Base-by-base conservation (phyloP, 2,888 invertebrate species). In the Tetrapedia diversipes region DNA sequence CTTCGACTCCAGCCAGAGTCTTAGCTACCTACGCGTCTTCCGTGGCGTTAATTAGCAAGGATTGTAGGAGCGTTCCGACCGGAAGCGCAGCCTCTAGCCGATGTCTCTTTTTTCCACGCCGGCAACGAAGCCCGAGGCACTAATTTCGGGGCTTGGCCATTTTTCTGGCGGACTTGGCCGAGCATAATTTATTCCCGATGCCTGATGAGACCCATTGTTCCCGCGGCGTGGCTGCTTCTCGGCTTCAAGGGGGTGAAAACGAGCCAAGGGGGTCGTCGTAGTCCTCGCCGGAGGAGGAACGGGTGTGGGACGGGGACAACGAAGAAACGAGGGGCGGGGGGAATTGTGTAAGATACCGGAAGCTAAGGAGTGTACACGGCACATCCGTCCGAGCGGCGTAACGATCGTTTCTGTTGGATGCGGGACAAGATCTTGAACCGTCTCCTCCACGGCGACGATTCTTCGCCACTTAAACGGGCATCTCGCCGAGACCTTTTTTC, bases 111-210 rank as follows among this genome's bases (percentile, higher is more conserved):
- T n/a, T 27, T 43, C 24, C 45, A n/a, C 49, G 37, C 34, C 16
- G 1, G 24, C 32, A 4, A 32, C 19, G 51, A 56, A 39, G n/a
- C n/a, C 14, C 7, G 61, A 19, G 67, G 66, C 80, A 72, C 78
- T 77, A 80, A 81, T 84, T 84, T 80, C 78, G 56, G 39, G 54
- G 59, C 77, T 73, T 39, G 75, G 83, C 86, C 80, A 88, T 90
- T 89, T 89, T 89, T 89, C 85, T 86, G 85, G 75, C 76, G 81
- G 65, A 67, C 73, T 82, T 74, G 68, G 70, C 79, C 79, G 70
- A 71, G 77, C 81, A 87, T 89, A 90, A 90, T 89, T 90, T 88
- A 90, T 89, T 89, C 89, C 84, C 87, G 77, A 90, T 90, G 85
- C 84, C 87, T 90, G 88, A 89, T 89, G 89, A 90, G 89, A 84